These are phyloP conservation scores for Nezara viridula DNA, from an alignment of 2,888 invertebrate genomes.

Conservation along the genomic window DNA sequence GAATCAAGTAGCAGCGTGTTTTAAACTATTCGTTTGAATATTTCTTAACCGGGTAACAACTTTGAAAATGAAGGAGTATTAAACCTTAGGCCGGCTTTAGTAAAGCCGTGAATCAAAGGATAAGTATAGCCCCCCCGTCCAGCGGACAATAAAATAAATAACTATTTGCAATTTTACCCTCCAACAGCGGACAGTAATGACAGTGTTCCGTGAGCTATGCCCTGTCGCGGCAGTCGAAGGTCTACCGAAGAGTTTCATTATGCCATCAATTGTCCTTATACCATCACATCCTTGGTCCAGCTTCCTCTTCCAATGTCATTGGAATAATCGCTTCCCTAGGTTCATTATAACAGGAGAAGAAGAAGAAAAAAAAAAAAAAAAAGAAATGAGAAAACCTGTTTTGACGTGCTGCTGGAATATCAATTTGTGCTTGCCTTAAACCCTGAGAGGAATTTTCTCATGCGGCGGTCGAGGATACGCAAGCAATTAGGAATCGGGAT, in stretches of 20 bases:
- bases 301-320: conserved; percentile 55
- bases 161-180: not conserved
- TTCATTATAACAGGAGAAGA: conserved; percentile 47
- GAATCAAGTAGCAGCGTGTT: not conserved
- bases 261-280: conserved; percentile 45
- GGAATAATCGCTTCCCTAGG: conserved; percentile 54
- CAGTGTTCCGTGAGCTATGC: conserved; percentile 7
- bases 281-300: conserved; percentile 26
- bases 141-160: conserved; percentile 13
- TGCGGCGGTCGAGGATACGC: not conserved
- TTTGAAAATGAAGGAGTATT: conserved; percentile 6
- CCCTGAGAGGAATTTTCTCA: not conserved
- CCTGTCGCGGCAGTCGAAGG: not conserved
- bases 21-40: not conserved
- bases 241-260: not conserved
- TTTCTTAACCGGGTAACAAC: not conserved
- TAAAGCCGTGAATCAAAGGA: not conserved
- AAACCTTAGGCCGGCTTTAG: not conserved
- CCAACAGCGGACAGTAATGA: conserved; percentile 8
- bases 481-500: not conserved
- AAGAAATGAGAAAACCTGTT: conserved; percentile 43
- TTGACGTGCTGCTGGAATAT: conserved; percentile 47
- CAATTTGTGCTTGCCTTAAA: conserved; percentile 34
- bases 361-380: not conserved
- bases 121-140: not conserved